A percentile compares a stretch with the other conserved stretches of the same genome.
Evolutionary conservation across 2,797 vertebrate species (phyloP).

Genomic region (Halcyon leucocephala): DNA sequence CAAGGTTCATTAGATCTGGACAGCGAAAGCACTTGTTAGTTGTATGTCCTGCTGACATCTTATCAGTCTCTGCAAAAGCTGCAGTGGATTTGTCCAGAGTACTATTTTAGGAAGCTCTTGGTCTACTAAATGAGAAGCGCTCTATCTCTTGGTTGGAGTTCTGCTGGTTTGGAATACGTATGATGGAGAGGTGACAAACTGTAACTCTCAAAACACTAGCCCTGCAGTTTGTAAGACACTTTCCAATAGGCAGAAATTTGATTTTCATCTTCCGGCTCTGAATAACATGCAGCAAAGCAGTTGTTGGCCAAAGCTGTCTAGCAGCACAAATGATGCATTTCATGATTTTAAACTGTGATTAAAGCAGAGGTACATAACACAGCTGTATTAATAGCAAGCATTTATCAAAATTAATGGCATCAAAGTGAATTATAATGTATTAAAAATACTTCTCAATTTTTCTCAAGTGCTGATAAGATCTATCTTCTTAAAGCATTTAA

Average conservation of each 20-base stretch:
- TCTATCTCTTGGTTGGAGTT: neutral
- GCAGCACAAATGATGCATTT: constrained; percentile 41
- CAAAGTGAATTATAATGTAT: neutral
- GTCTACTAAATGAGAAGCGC: neutral
- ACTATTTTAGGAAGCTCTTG: neutral
- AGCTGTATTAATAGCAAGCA: constrained; percentile 60
- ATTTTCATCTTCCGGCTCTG: constrained; percentile 44
- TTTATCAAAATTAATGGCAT: constrained; percentile 64
- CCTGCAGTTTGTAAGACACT: neutral
- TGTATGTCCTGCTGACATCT: neutral
- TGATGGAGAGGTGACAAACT: neutral
- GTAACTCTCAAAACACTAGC: neutral
- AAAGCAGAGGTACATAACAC: constrained; percentile 61
- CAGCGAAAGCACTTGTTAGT: neutral
- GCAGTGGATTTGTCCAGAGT: neutral
- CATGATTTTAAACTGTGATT: constrained; percentile 31
- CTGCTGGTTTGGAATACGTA: neutral
- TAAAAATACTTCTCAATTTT: constrained; percentile 37
- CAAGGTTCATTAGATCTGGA: neutral
- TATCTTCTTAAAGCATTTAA: constrained; percentile 57
- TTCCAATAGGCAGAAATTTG: neutral
- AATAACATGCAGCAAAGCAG: constrained; percentile 41
- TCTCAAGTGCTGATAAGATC: constrained; percentile 54
- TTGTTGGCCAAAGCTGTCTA: constrained; percentile 43
- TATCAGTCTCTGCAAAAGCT: neutral